Conservation (phyloP, 2,797 vertebrate species). For the Harpagifer antarcticus region DNA sequence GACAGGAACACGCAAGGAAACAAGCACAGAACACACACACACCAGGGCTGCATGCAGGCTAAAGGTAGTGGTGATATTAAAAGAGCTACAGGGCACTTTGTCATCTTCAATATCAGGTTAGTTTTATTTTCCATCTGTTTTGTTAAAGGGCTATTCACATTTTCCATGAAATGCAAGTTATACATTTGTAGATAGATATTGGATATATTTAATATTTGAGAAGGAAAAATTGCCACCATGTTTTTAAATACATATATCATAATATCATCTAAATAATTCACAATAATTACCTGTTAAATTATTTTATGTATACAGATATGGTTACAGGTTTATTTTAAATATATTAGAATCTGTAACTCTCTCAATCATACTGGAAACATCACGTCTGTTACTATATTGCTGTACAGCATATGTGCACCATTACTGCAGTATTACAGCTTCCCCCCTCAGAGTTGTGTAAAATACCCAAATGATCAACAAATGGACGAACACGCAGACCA, state of each 20-base stretch:
- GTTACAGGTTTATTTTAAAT: no score
- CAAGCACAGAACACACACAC: not conserved
- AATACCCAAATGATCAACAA: not conserved
- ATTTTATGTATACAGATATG: no score
- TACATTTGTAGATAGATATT: no score
- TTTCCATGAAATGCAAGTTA: not conserved
- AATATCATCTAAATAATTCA: no score
- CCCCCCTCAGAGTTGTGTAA: not conserved
- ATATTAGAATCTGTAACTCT: no score
- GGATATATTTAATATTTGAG: no score
- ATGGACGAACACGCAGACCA: not conserved
- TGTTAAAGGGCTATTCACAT: not conserved
- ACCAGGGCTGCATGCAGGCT: slow-evolving; percentile 11
- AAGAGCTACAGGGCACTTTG: slow-evolving; percentile 62
- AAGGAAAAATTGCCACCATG: no score
- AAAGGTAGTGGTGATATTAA: slow-evolving; percentile 52
- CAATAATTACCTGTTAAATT: no score
- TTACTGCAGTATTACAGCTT: not conserved
- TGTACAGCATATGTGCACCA: no score
- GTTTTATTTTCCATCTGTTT: not conserved
- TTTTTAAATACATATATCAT: no score
- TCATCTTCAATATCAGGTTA: not conserved
- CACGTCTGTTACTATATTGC: no score
- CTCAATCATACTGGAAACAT: no score
- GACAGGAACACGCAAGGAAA: slow-evolving; percentile 10